These are phyloP conservation scores for Anastatus disparis DNA, from an alignment of 1,140 invertebrate species.

Conservation along the genomic window DNA sequence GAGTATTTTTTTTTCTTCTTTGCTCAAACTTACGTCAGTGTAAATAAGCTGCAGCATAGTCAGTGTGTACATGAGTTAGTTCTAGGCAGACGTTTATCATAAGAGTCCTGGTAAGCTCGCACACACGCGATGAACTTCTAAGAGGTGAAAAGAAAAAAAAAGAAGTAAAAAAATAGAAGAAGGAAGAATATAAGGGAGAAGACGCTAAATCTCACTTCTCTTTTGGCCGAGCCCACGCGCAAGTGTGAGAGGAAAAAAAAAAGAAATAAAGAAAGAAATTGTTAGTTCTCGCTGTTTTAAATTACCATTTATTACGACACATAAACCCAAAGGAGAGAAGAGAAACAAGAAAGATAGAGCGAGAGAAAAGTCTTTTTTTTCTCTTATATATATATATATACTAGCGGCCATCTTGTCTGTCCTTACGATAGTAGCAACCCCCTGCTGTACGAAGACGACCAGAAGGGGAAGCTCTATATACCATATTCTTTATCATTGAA, in stretches of 20 bases:
- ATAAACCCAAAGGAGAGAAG: conserved; percentile 59
- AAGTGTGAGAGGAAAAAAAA: conserved; percentile 44
- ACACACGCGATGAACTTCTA: conserved; percentile 42
- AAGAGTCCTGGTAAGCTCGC: conserved; percentile 39
- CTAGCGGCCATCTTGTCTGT: conserved; percentile 64
- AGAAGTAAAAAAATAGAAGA: neutral
- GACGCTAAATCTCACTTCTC: neutral
- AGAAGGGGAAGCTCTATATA: conserved; percentile 27
- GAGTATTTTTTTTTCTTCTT: conserved; percentile 22
- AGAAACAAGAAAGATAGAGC: conserved; percentile 35
- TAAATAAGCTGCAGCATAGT: neutral
- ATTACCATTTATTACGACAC: conserved; percentile 69
- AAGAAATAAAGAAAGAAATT: conserved; percentile 67
- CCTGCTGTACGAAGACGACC: conserved; percentile 34
- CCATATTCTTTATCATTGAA: conserved; percentile 43
- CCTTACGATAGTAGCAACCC: conserved; percentile 38
- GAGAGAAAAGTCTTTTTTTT: neutral
- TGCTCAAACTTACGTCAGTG: neutral
- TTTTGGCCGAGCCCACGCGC: conserved; percentile 35
- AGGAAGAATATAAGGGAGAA: neutral
- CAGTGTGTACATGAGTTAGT: neutral
- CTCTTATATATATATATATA: too few relatives aligned
- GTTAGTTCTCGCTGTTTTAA: conserved; percentile 69
- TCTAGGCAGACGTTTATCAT: conserved; percentile 40
- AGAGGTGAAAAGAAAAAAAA: conserved; percentile 18